Evolutionary conservation across 1,140 invertebrate genomes (phyloP).

Genomic region (Danaus melanippus): DNA sequence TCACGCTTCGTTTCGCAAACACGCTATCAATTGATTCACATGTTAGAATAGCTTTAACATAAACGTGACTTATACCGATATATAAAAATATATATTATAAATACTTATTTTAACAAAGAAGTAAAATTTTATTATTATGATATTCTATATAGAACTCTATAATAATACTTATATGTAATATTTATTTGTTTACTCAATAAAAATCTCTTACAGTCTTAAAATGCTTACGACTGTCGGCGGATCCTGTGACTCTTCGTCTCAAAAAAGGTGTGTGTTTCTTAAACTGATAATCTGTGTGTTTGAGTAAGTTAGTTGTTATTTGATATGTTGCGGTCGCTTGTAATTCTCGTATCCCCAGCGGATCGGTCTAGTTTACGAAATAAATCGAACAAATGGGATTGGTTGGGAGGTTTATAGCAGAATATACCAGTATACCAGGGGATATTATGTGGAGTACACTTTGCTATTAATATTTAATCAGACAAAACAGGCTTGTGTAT

Average conservation of each 20-base stretch:
- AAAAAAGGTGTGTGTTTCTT: slow-evolving; percentile 81
- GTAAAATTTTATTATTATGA: not conserved
- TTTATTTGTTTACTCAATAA: not conserved
- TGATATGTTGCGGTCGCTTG: slow-evolving; percentile 29
- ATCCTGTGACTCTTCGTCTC: slow-evolving; percentile 89
- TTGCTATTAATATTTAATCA: slow-evolving; percentile 24
- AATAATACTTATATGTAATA: not conserved
- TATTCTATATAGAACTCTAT: not conserved
- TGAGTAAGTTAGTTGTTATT: slow-evolving; percentile 32
- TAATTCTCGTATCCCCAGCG: slow-evolving; percentile 44
- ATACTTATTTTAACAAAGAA: too few species aligned
- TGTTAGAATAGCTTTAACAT: slow-evolving; percentile 28
- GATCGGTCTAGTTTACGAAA: slow-evolving; percentile 40
- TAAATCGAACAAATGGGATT: slow-evolving; percentile 51
- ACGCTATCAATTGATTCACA: slow-evolving; percentile 48
- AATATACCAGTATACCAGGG: slow-evolving; percentile 31
- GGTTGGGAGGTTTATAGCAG: slow-evolving; percentile 46
- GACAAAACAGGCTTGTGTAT: too few species aligned
- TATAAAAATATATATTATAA: too few species aligned
- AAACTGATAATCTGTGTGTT: slow-evolving; percentile 16
- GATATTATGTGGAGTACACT: slow-evolving; percentile 36
- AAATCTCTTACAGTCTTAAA: slow-evolving; percentile 84
- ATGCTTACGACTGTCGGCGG: slow-evolving; percentile 89
- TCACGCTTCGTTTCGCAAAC: slow-evolving; percentile 19
- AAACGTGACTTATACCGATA: too few species aligned